Conservation (phyloP, 2,113 vertebrate genomes). For the Danionella cerebrum region DNA sequence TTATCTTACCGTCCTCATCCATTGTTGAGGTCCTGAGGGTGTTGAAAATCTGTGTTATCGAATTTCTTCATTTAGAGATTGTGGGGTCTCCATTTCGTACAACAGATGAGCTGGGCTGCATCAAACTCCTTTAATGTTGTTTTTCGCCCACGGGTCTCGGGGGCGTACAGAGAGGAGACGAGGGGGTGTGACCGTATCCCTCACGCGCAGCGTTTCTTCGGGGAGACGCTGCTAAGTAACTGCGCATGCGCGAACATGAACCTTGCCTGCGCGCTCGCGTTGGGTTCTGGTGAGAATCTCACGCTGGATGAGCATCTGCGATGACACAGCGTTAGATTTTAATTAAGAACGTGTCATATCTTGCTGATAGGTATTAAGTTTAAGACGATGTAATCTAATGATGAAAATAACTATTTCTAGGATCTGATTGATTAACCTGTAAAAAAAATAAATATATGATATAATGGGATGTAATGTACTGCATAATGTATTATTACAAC, state of each 20-base stretch:
- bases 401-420: too few species aligned
- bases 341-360: slow-evolving; percentile 8
- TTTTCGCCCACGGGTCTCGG: slow-evolving; percentile 14
- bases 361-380: neutral
- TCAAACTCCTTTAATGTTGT: slow-evolving; percentile 22
- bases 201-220: neutral
- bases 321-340: neutral
- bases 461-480: too few species aligned
- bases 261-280: slow-evolving; percentile 40
- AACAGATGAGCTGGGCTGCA: neutral
- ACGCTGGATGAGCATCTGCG: neutral
- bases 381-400: neutral
- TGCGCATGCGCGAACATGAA: slow-evolving; percentile 43
- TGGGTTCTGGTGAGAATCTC: slow-evolving; percentile 43
- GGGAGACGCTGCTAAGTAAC: slow-evolving; percentile 45
- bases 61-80: neutral
- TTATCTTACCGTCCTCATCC: slow-evolving; percentile 28
- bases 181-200: slow-evolving; percentile 28
- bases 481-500: too few species aligned
- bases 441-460: too few species aligned
- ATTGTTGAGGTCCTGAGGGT: neutral
- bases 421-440: too few species aligned
- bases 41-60: neutral
- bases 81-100: neutral
- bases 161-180: slow-evolving; percentile 21